Evolutionary conservation across 2,797 vertebrate genomes (phyloP), one percentile per base, ranked within the genome.

Genomic region (Pseudomugil tenellus): DNA sequence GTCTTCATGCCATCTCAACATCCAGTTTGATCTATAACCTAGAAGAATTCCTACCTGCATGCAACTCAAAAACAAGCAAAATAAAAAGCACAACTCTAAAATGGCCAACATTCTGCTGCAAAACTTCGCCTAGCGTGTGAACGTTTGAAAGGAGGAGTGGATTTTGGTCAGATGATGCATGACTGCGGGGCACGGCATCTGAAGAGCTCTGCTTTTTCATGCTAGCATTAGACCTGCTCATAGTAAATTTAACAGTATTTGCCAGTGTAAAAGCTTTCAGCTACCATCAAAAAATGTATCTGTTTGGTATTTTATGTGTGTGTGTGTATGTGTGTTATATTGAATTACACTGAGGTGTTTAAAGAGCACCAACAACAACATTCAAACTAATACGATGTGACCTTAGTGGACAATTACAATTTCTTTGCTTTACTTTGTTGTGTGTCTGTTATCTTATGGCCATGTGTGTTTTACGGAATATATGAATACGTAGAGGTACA

Each of bases 1-100:
- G 31, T 55, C 23, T 59, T 28, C 31, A 58, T 53, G 53, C 53
- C n/a, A 56, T 1, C 1, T 39, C 34, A 31, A 13, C 49, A 26
- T 63, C 56, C 62, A 60, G 16, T 28, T 76, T 48, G 23, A 74
- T 76, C 58, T 67, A 35, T 67, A 65, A 32, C 17, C 64, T 60
- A 73, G 63, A 26, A 64, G 58, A 60, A 81, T 61, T 65, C 69
- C 39, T 72, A 66, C 74, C 66, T 71, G 53, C 65, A 51, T 67
- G 58, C 46, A 57, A 31, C 51, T 71, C 26, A 41, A 17, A 41
- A 41, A 41, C 5, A 41, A 1, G 16, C 11, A 35, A 12, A 6
- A 19, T 5, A 41, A 41, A 2, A 14, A 3, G 4, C 63, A 61
- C 54, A 56, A 78, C 26, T 1, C 0, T 79, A 74, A 81, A 84